Evolutionary conservation across 2,797 vertebrate species (phyloP).

Genomic region (Taenioides sp.): DNA sequence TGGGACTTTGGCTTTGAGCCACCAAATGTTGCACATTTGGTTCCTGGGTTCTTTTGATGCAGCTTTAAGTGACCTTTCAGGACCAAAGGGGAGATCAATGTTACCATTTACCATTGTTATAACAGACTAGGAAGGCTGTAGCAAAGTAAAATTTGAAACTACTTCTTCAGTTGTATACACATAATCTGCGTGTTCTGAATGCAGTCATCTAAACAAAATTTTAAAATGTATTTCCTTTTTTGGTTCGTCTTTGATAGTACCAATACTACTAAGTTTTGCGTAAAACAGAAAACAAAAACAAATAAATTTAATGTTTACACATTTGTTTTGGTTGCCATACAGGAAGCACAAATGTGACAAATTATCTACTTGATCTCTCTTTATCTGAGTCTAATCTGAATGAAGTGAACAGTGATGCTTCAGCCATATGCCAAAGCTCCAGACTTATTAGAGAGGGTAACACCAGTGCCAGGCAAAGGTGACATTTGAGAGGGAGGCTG

Average conservation of each 20-base stretch:
- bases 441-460: constrained; percentile 43
- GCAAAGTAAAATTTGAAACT: background rate
- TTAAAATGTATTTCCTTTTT: no score
- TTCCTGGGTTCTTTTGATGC: background rate
- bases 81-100: background rate
- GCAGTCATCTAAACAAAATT: background rate
- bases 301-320: background rate
- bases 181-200: background rate
- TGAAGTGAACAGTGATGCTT: constrained; percentile 12
- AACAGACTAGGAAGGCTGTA: background rate
- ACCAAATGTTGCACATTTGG: background rate
- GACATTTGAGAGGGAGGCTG: constrained; percentile 71
- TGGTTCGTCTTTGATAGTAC: no score
- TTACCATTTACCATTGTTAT: background rate
- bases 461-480: constrained; percentile 46
- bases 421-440: constrained; percentile 35
- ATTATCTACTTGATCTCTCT: no score
- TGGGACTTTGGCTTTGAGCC: no score
- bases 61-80: background rate
- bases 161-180: background rate
- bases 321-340: background rate
- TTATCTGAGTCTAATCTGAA: constrained; percentile 4
- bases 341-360: background rate
- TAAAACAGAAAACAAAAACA: background rate
- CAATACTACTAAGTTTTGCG: background rate